A percentile compares a stretch with the other conserved stretches of the same genome.
phyloP scores from a whole-genome alignment of 2,888 invertebrate species.

The Helleia helle region DNA sequence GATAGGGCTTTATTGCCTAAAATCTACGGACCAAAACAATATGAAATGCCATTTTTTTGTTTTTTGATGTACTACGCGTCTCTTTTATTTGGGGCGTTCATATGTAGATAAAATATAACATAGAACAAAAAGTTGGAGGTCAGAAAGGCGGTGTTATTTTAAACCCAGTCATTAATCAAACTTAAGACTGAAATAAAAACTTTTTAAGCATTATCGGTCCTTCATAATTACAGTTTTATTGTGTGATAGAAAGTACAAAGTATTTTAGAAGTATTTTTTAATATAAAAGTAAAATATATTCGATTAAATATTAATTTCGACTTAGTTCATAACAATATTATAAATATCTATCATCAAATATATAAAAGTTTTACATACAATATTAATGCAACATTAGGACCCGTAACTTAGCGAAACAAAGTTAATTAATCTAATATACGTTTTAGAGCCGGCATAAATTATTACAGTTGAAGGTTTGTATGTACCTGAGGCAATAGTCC shows the following conservation, averaged over 20 bases:
- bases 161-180: neutral
- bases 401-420: slow-evolving; percentile 6
- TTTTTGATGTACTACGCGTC: neutral
- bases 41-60: neutral
- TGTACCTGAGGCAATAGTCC: slow-evolving; percentile 23
- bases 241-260: too few relatives aligned
- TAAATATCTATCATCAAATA: too few relatives aligned
- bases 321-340: too few relatives aligned
- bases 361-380: too few relatives aligned
- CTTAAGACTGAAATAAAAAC: neutral
- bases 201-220: neutral
- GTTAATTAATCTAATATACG: slow-evolving; percentile 6
- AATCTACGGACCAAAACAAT: slow-evolving; percentile 3
- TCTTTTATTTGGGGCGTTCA: neutral
- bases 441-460: slow-evolving; percentile 8
- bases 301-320: too few relatives aligned
- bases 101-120: neutral
- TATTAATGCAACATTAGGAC: slow-evolving; percentile 11
- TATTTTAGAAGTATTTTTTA: too few relatives aligned
- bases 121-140: neutral
- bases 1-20: slow-evolving; percentile 1
- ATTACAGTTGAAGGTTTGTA: slow-evolving; percentile 13
- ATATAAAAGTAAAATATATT: too few relatives aligned
- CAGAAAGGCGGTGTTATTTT: neutral
- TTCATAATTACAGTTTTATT: too few relatives aligned